phyloP scores from a whole-genome alignment of 2,888 invertebrate species.

The Trichacis sp. region DNA sequence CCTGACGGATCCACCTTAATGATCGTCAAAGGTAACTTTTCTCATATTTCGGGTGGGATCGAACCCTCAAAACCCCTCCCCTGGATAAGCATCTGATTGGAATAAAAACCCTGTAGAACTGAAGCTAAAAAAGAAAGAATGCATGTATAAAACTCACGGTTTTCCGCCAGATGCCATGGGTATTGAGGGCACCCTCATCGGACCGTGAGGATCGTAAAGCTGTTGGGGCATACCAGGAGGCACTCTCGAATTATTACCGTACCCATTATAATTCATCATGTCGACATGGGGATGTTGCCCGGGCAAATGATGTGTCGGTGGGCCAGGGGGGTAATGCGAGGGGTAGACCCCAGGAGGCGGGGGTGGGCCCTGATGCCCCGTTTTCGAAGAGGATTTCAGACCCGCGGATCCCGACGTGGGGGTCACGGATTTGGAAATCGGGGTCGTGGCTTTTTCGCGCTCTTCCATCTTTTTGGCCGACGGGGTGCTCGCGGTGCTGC shows the following conservation, averaged over 20 bases:
- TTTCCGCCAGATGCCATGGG: slow-evolving; percentile 82
- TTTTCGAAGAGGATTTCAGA: slow-evolving; percentile 63
- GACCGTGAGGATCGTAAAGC: slow-evolving; percentile 77
- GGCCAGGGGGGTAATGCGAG: slow-evolving; percentile 70
- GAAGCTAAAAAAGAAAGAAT: no score
- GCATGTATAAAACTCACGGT: slow-evolving; percentile 79
- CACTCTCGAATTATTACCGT: slow-evolving; percentile 72
- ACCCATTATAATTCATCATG: slow-evolving; percentile 75
- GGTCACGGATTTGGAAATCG: slow-evolving; percentile 89
- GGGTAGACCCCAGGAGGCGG: slow-evolving; percentile 65
- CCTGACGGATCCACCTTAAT: no score
- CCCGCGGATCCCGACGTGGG: slow-evolving; percentile 76
- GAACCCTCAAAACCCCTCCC: no score
- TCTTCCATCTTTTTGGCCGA: slow-evolving; percentile 85
- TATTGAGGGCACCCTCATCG: slow-evolving; percentile 75
- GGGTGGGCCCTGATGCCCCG: slow-evolving; percentile 60
- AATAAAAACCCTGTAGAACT: no score
- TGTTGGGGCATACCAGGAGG: slow-evolving; percentile 71
- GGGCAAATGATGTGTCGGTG: slow-evolving; percentile 74
- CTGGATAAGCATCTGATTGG: no score
- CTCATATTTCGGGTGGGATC: no score
- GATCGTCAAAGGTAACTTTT: no score
- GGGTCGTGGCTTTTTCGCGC: slow-evolving; percentile 87
- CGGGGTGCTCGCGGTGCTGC: slow-evolving; percentile 89
- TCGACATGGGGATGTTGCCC: slow-evolving; percentile 74